Conservation (phyloP, 2,888 invertebrate species). For the Nowickia ferox region DNA sequence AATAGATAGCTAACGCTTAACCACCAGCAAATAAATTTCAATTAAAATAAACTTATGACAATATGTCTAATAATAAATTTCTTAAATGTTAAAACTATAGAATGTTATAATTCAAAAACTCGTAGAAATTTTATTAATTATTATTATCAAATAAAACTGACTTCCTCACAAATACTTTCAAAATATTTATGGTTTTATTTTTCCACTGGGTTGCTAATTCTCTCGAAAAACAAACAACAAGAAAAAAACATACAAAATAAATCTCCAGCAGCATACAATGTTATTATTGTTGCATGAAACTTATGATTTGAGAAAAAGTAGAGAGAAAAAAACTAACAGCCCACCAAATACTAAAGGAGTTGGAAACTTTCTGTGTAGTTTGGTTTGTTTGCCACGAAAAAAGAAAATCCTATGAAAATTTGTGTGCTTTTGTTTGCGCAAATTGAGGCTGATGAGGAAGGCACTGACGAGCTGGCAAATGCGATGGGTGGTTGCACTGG, state of each 20-base stretch:
- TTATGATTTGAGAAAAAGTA: conserved; percentile 36
- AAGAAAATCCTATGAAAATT: conserved; percentile 3
- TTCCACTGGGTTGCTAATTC: conserved; percentile 1
- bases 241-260: not conserved
- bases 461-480: not conserved
- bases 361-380: conserved; percentile 44
- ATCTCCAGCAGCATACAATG: conserved; percentile 40
- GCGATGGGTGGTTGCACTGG: conserved; percentile 5
- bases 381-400: conserved; percentile 38
- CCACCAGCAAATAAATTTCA: too few species aligned
- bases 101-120: too few species aligned
- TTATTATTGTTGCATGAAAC: conserved; percentile 63
- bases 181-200: not conserved
- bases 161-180: not conserved
- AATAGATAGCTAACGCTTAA: too few species aligned
- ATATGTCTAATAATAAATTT: too few species aligned
- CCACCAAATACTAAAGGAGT: conserved; percentile 44
- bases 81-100: too few species aligned
- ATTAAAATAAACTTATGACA: too few species aligned
- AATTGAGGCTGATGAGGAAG: conserved; percentile 51
- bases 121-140: too few species aligned
- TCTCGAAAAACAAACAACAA: not conserved
- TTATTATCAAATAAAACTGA: too few species aligned
- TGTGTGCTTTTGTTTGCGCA: conserved; percentile 38
- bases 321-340: not conserved